A percentile compares a stretch with the other conserved stretches of the same genome.
These are phyloP conservation scores for Caenorhabditis sp. DNA, from an alignment of 2,888 invertebrate species.

Conservation along the genomic window DNA sequence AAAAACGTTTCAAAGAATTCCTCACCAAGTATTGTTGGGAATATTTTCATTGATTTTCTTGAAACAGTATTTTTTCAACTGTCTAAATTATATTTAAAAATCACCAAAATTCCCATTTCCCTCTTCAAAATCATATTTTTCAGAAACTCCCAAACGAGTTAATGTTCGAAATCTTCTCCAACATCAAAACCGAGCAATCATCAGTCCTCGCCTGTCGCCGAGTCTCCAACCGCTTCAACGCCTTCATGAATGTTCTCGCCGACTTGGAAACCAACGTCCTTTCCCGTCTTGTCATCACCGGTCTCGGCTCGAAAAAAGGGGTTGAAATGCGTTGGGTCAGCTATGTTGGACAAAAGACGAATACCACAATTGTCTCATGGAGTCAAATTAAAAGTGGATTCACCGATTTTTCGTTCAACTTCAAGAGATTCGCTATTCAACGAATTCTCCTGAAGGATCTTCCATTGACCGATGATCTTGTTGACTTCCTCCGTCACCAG, in stretches of 20 bases:
- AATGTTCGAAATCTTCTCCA: slow-evolving; percentile 35
- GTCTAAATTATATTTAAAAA: too few species aligned
- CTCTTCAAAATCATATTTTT: too few species aligned
- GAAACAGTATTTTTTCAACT: too few species aligned
- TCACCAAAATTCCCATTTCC: too few species aligned
- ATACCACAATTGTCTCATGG: slow-evolving; percentile 30
- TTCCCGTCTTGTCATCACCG: slow-evolving; percentile 43
- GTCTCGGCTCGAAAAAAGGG: slow-evolving; percentile 25
- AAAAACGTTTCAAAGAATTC: too few species aligned
- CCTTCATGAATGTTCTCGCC: slow-evolving; percentile 27
- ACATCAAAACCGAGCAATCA: slow-evolving; percentile 20
- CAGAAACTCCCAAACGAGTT: slow-evolving; percentile 51
- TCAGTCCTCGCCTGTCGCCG: slow-evolving; percentile 22
- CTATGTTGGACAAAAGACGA: slow-evolving; percentile 39
- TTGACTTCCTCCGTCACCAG: slow-evolving; percentile 44
- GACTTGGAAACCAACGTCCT: slow-evolving; percentile 20
- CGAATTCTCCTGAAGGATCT: slow-evolving; percentile 43
- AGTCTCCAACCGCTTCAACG: slow-evolving; percentile 38
- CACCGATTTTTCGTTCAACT: slow-evolving; percentile 34
- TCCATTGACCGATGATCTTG: slow-evolving; percentile 35
- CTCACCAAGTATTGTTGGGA: too few species aligned
- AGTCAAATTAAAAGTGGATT: not conserved
- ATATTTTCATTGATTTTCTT: too few species aligned
- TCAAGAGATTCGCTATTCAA: slow-evolving; percentile 40
- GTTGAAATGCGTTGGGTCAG: slow-evolving; percentile 45